A percentile compares a stretch with the other conserved stretches of the same genome.
Conservation (phyloP, 1,140 invertebrate species). For the Paraescarpia echinospica region DNA sequence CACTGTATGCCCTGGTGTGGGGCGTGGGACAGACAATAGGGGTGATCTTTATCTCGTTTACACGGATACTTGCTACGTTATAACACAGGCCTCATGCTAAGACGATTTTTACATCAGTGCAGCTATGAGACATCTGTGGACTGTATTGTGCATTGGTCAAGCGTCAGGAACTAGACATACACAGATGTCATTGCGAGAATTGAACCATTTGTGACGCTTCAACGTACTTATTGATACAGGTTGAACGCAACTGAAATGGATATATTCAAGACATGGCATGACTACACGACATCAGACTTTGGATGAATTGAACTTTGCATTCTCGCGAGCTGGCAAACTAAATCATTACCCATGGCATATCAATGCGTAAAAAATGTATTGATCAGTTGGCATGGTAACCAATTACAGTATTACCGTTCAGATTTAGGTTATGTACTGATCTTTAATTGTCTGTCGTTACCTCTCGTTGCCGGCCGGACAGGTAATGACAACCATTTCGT, state of each 20-base stretch:
- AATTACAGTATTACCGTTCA: too few relatives aligned
- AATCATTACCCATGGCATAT: too few relatives aligned
- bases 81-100: constrained; percentile 45
- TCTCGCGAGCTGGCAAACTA: too few relatives aligned
- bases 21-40: constrained; percentile 90
- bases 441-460: too few relatives aligned
- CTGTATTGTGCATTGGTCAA: background rate
- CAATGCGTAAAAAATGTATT: too few relatives aligned
- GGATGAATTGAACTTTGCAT: background rate
- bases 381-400: too few relatives aligned
- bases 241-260: background rate
- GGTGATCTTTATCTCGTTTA: constrained; percentile 85
- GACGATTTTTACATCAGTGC: background rate
- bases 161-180: background rate
- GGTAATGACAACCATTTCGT: too few relatives aligned
- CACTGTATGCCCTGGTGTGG: constrained; percentile 88
- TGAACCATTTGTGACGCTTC: background rate
- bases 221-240: background rate
- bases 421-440: too few relatives aligned
- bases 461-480: too few relatives aligned
- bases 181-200: background rate
- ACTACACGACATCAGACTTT: background rate
- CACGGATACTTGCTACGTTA: constrained; percentile 87
- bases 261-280: background rate
- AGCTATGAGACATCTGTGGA: too few relatives aligned